phyloP scores from a whole-genome alignment of 2,113 vertebrate species.

The Pleuronectes platessa region DNA sequence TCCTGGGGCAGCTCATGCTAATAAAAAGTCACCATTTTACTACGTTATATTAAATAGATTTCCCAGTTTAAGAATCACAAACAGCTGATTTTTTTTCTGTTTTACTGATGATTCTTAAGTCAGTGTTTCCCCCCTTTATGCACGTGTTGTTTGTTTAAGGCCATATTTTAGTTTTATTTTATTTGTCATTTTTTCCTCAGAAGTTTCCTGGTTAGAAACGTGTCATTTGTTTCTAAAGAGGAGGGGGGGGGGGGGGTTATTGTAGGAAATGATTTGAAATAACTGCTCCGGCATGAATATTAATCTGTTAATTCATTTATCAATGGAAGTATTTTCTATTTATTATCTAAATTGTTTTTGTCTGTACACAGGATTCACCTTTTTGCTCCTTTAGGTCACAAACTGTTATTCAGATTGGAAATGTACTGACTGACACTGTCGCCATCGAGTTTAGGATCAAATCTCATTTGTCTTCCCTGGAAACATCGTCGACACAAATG shows the following conservation, averaged over 20 bases:
- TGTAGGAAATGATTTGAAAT: background rate
- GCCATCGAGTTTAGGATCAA: conserved; percentile 9
- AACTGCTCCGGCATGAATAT: background rate
- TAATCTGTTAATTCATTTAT: background rate
- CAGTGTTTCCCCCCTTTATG: background rate
- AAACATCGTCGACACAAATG: background rate
- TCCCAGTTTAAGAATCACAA: conserved; percentile 19
- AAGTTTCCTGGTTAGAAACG: conserved; percentile 5
- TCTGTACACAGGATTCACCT: background rate
- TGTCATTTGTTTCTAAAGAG: conserved; percentile 24
- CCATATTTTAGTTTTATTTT: conserved; percentile 1
- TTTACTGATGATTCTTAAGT: background rate
- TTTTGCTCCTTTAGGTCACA: conserved; percentile 1
- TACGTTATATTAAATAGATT: background rate
- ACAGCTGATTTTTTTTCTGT: background rate
- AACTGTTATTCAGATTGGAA: conserved; percentile 10
- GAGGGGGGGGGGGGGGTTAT: conserved; percentile 4
- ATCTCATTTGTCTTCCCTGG: conserved; percentile 7
- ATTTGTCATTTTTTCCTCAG: background rate
- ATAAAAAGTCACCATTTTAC: background rate
- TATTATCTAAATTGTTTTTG: background rate
- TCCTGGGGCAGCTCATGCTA: conserved; percentile 15
- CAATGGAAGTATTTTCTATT: background rate
- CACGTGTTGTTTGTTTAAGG: background rate
- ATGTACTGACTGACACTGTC: background rate